These are phyloP conservation scores for Thalpophila matura DNA, from an alignment of 2,888 invertebrate species.

Conservation along the genomic window DNA sequence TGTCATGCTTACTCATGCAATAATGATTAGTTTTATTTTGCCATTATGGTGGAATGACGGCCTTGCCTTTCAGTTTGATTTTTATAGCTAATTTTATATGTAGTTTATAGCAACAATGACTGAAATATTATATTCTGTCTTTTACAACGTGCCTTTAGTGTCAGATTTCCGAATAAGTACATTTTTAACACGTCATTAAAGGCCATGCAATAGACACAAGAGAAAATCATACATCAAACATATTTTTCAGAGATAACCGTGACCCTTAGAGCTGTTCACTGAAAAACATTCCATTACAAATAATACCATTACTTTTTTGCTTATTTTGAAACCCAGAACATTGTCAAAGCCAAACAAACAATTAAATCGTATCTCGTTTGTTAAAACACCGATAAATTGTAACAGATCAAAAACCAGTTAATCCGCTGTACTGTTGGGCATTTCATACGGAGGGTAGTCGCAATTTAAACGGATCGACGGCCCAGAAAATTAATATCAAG, in stretches of 20 bases:
- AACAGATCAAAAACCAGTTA: conserved; percentile 46
- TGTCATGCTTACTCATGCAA: not conserved
- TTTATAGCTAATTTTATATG: no score
- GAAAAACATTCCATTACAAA: not conserved
- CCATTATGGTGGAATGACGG: no score
- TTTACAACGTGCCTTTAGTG: no score
- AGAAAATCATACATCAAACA: no score
- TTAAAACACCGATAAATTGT: conserved; percentile 57
- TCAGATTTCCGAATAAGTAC: no score
- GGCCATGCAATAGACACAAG: no score
- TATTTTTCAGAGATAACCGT: no score
- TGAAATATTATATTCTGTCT: no score
- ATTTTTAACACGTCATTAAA: no score
- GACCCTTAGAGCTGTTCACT: no score
- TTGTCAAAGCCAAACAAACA: conserved; percentile 25
- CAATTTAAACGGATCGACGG: conserved; percentile 57
- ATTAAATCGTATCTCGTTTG: conserved; percentile 35
- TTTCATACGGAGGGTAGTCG: conserved; percentile 50
- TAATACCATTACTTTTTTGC: not conserved
- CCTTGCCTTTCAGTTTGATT: no score
- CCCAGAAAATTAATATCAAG: conserved; percentile 69
- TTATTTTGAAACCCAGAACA: conserved; percentile 12
- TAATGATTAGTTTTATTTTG: not conserved
- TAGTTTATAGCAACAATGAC: no score
- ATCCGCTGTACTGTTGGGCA: conserved; percentile 40